Conservation (phyloP, 2,797 vertebrate genomes). For the Hippocampus kuda region DNA sequence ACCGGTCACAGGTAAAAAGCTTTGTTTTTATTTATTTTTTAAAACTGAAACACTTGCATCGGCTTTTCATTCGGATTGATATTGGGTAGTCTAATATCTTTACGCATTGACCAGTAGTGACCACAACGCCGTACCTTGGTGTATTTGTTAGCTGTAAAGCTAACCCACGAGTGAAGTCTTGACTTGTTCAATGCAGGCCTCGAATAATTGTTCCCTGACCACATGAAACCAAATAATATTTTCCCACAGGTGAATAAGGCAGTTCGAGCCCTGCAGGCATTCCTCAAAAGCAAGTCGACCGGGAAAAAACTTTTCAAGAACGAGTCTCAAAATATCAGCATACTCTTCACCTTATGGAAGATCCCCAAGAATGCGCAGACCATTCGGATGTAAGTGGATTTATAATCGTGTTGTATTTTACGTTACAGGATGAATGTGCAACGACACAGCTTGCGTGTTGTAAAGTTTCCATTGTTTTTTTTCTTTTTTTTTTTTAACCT, state of each 20-base stretch:
- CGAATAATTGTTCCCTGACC: too few relatives aligned
- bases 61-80: too few relatives aligned
- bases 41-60: accelerated
- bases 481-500: too few relatives aligned
- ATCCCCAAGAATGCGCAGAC: constrained; percentile 66
- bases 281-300: constrained; percentile 58
- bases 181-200: too few relatives aligned
- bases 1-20: constrained; percentile 48
- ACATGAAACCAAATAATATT: background rate
- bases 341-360: constrained; percentile 78
- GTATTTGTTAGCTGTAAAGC: constrained; percentile 22
- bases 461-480: too few relatives aligned
- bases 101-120: background rate
- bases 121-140: background rate
- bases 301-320: constrained; percentile 55
- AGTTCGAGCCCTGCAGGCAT: constrained; percentile 66
- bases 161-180: constrained; percentile 1
- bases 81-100: background rate
- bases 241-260: constrained; percentile 74
- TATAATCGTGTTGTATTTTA: background rate
- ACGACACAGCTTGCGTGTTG: too few relatives aligned
- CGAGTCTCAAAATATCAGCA: constrained; percentile 63
- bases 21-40: background rate
- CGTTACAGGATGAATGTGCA: background rate
- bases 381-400: constrained; percentile 73